Conservation (phyloP, 2,113 vertebrate genomes). For the Pogona vitticeps region DNA sequence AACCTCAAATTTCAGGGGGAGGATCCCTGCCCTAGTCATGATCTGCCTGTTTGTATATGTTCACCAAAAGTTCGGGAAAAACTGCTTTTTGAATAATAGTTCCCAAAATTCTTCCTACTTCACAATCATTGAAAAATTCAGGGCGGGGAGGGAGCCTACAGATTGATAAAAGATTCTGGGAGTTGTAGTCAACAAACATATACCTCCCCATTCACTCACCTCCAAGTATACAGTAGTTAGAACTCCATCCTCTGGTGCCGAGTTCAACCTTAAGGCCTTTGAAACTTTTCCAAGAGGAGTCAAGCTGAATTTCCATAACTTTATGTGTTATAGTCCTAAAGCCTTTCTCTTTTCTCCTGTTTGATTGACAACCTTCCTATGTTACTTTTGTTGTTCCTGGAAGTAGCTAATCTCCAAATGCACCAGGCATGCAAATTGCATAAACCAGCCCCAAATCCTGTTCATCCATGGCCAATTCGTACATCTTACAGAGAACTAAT, state of each 20-base stretch:
- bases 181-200: not conserved
- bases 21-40: too few species aligned
- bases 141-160: too few species aligned
- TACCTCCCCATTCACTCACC: not conserved
- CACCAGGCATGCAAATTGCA: accelerated
- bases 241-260: not conserved
- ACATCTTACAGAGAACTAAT: constrained; percentile 6
- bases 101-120: too few species aligned
- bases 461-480: accelerated
- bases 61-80: too few species aligned
- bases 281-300: not conserved
- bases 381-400: constrained; percentile 39
- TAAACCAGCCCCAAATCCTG: not conserved
- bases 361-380: not conserved
- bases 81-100: too few species aligned
- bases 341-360: constrained; percentile 48
- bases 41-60: too few species aligned
- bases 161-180: too few species aligned
- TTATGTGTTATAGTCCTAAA: constrained; percentile 43
- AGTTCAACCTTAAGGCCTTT: not conserved
- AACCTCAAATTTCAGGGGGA: too few species aligned
- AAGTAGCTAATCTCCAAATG: not conserved
- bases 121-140: too few species aligned
- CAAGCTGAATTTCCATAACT: constrained; percentile 21
- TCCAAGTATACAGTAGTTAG: not conserved